Conservation (phyloP, 2,113 vertebrate genomes). For the Melozone crissalis region DNA sequence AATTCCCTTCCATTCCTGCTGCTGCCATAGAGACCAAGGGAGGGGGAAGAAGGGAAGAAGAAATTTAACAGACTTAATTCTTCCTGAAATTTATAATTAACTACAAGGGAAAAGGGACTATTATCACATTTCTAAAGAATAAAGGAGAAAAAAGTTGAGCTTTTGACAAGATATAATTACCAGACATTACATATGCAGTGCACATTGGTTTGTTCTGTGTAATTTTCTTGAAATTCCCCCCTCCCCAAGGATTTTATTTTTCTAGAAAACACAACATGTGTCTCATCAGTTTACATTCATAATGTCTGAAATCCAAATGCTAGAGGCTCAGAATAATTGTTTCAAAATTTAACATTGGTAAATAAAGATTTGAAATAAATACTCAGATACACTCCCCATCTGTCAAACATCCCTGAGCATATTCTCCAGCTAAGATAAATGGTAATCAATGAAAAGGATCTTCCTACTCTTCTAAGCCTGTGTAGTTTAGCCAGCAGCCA, state of each 20-base stretch:
- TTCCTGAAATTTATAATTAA: conserved; percentile 82
- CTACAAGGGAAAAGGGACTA: conserved; percentile 72
- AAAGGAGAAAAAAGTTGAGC: conserved; percentile 66
- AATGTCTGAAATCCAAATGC: conserved; percentile 1
- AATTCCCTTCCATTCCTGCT: conserved; percentile 65
- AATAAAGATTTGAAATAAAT: conserved; percentile 29
- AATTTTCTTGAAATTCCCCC: conserved; percentile 53
- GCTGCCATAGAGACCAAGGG: conserved; percentile 76
- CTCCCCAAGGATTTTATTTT: background rate
- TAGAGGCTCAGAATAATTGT: conserved; percentile 24
- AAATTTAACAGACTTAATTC: conserved; percentile 76
- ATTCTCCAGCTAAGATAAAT: conserved; percentile 46
- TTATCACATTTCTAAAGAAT: conserved; percentile 79
- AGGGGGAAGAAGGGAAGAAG: conserved; percentile 36
- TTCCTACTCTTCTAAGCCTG: conserved; percentile 49
- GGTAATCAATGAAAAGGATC: conserved; percentile 54
- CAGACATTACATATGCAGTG: conserved; percentile 64
- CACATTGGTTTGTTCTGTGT: conserved; percentile 59
- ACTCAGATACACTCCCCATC: background rate
- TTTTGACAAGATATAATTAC: conserved; percentile 79
- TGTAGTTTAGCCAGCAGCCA: conserved; percentile 55
- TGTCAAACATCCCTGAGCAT: conserved; percentile 36
- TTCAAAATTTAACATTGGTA: conserved; percentile 39
- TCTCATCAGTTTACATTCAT: conserved; percentile 56
- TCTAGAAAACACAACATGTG: conserved; percentile 35